A percentile compares a stretch with the other conserved stretches of the same genome.
phyloP scores from a whole-genome alignment of 2,113 vertebrate genomes.

The Melanocharis versteri region DNA sequence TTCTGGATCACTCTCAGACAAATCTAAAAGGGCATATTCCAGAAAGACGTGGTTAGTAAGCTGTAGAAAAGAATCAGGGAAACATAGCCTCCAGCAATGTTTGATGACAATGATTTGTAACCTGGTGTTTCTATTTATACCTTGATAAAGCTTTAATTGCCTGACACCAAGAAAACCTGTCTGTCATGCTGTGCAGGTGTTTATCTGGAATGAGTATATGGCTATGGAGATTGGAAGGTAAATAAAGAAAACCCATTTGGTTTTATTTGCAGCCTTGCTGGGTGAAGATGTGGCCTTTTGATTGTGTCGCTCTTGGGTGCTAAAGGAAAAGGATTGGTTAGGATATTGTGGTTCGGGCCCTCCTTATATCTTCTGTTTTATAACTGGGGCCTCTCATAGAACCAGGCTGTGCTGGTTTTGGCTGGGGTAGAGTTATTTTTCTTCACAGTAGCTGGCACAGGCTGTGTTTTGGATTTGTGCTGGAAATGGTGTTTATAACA shows the following conservation, averaged over 20 bases:
- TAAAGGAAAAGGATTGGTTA: not conserved
- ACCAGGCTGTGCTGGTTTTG: not conserved
- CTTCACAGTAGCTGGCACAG: not conserved
- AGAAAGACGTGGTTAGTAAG: not conserved
- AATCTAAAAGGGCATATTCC: not conserved
- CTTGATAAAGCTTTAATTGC: not conserved
- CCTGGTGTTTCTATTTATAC: not conserved
- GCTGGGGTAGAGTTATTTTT: not conserved
- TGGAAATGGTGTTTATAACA: not conserved
- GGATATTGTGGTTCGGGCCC: fast-evolving
- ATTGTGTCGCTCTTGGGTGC: not conserved
- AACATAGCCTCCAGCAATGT: not conserved
- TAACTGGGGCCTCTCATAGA: not conserved
- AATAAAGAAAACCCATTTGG: not conserved
- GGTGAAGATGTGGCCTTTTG: not conserved
- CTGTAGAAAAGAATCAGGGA: not conserved
- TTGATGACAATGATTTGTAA: not conserved
- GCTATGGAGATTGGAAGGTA: not conserved
- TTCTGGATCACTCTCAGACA: not conserved
- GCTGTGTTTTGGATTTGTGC: not conserved
- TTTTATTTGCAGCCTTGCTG: not conserved
- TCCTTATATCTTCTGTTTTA: not conserved
- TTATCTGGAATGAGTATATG: not conserved
- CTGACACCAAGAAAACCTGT: not conserved
- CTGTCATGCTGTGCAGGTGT: not conserved